A percentile compares a stretch with the other conserved stretches of the same genome.
phyloP scores from a whole-genome alignment of 1,140 invertebrate species.

The Notospermus geniculatus region DNA sequence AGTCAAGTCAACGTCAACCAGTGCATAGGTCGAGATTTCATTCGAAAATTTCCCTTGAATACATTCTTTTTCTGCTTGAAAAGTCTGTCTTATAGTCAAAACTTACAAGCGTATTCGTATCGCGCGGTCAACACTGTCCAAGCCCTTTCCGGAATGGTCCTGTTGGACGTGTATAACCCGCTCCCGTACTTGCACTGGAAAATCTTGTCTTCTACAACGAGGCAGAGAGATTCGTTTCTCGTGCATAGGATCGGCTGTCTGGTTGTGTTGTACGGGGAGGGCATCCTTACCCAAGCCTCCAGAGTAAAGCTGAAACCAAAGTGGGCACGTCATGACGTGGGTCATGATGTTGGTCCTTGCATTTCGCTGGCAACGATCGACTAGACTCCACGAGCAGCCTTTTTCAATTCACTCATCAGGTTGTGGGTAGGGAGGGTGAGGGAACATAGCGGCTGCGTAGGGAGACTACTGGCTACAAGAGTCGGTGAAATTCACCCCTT shows the following conservation, averaged over 20 bases:
- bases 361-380: too few species aligned
- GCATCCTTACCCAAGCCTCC: constrained; percentile 28
- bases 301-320: constrained; percentile 33
- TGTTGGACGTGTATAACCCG: too few species aligned
- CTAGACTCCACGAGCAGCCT: too few species aligned
- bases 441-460: background rate
- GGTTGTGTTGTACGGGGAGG: constrained; percentile 12
- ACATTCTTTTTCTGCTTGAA: too few species aligned
- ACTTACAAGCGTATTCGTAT: too few species aligned
- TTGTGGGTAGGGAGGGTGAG: background rate
- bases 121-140: too few species aligned
- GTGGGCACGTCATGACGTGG: constrained; percentile 7
- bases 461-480: background rate
- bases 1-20: too few species aligned
- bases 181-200: constrained; percentile 14
- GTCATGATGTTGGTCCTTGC: too few species aligned
- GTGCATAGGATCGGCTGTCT: constrained; percentile 30
- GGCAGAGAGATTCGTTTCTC: constrained; percentile 18
- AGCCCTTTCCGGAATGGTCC: too few species aligned
- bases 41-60: too few species aligned
- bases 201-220: constrained; percentile 26
- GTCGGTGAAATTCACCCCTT: background rate
- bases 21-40: too few species aligned
- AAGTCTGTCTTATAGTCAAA: too few species aligned
- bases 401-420: background rate